Base-by-base conservation (phyloP, 2,113 vertebrate genomes). In the Ptilorrhoa leucosticta region DNA sequence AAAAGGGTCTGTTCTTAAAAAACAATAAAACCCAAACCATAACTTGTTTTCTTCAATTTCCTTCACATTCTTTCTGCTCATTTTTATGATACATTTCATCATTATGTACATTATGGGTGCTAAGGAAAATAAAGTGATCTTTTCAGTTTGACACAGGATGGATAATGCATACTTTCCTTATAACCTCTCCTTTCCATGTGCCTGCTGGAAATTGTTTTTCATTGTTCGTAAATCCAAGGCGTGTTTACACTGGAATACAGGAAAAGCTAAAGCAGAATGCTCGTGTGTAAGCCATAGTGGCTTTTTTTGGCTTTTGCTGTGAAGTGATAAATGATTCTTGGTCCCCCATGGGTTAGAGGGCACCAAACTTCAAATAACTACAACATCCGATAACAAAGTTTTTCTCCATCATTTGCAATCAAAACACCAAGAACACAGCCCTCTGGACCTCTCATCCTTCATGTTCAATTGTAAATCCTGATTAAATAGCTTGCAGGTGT, bases 401-500 rank as follows among this genome's bases (percentile, higher is more conserved):
- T 98, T 99, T 98, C 98, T 98, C 98, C 98, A 98, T 99, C 98
- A 98, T 98, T 99, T 98, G 98, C 98, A 99, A 98, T 98, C 98
- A 98, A 99, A 99, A 98, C 98, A 98, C 96, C 97, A 98, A 98
- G 97, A 98, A 98, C 97, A 97, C 97, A 98, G 98, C 98, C 98
- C 98, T 97, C 97, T 73, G 97, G 97, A 98, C 98, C 98, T 98
- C 97, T 98, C 97, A 96, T 97, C 97, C 97, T 97, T 98, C 98
- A 98, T 98, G 98, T 97, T 98, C 98, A 98, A 98, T 98, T 99
- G 98, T 99, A 99, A 99, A 99, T 99, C 98, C 98, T 98, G 98
- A 99, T 98, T 98, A 99, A 99, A 99, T 99, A 98, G 98, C 98
- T 99, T 99, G 98, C 99, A 99, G 99, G 99, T 99, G 99, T 99